Evolutionary conservation across 2,888 invertebrate genomes (phyloP), one percentile per base, ranked within the genome.

Genomic region (Melinopterus prodromus): DNA sequence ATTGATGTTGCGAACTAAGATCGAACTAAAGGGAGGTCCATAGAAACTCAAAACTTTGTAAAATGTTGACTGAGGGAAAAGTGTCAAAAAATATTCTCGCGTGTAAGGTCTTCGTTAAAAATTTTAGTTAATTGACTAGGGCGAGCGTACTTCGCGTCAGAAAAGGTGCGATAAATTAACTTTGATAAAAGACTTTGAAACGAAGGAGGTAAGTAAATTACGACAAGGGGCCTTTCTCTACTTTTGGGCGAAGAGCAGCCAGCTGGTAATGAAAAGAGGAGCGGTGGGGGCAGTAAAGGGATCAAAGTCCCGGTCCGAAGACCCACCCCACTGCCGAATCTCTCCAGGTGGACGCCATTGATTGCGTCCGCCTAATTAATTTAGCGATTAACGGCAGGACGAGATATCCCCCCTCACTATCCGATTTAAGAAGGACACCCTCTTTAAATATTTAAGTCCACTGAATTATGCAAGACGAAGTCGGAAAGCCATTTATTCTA

Each of bases 151-250:
- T 86, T 83, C 82, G 84, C 82, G 83, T 16, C 37, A 69, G 71
- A 77, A 80, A 80, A 80, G 79, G 78, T 77, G 77, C 85, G 85
- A 86, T 86, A 86, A 86, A 86, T 86, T 86, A 85, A 84, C 86
- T 85, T 86, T 86, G 85, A 86, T 85, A 85, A 86, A 85, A 84
- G 84, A 84, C 83, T 78, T 84, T 85, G 84, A 84, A 83, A 82
- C 84, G 82, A 83, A 81, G 84, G 80, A 84, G 84, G 84, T 84
- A 85, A 83, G 83, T 84, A 85, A 85, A 85, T 85, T 84, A 84
- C 84, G 82, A 82, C 71, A 84, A 80, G 82, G 82, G 77, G 84
- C 83, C 81, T 83, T 85, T 84, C 82, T 80, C 79, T 76, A 77
- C 38, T 77, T 78, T 82, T 75, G 53, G 26, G 78, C 80, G 80